Evolutionary conservation across 2,113 vertebrate species (phyloP), one percentile per base, ranked within the genome.

Genomic region (Mystacornis crossleyi): DNA sequence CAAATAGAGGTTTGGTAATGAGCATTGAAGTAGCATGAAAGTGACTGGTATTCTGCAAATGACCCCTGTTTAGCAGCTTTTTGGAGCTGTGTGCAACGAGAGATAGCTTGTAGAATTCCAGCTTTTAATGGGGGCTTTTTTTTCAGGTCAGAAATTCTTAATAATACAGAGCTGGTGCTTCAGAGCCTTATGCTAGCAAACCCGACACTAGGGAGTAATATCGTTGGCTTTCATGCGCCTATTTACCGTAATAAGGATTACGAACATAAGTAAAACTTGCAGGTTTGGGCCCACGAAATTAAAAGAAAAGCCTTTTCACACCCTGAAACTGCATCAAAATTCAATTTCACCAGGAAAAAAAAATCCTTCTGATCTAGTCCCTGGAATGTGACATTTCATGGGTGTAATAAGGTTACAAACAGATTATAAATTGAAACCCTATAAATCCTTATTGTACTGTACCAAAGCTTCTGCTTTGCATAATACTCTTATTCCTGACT

Each of bases 301-400:
- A 97, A 93, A 90, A 88, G 75, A 94, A 85, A 94, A 91, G 72
- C 89, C 70, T 93, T 95, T 95, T 94, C 93, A 88, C 84, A 96
- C 57, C 82, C 93, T 93, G 57, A 94, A 86, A 94, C 86, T 91
- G 92, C 91, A 93, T 96, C 94, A 94, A 92, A 97, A 97, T 97
- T 97, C 83, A 97, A 93, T 97, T 97, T 97, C 86, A 87, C 67
- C 50, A 73, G 84, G 43, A 96, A 95, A 94, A 94, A 94, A 96
- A 95, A 94, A 86, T 91, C 95, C 97, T 94, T 97, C 97, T 97
- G 94, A 97, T 97, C 95, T 96, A 90, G 94, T 96, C 96, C 96
- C 96, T 96, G 92, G 92, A 97, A 97, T 97, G 92, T 97, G 97
- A 97, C 97, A 97, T 97, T 97, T 97, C 97, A 95, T 95, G 97